These are phyloP conservation scores for Gymnocypris eckloni DNA, from an alignment of 2,797 vertebrate species.

Conservation along the genomic window DNA sequence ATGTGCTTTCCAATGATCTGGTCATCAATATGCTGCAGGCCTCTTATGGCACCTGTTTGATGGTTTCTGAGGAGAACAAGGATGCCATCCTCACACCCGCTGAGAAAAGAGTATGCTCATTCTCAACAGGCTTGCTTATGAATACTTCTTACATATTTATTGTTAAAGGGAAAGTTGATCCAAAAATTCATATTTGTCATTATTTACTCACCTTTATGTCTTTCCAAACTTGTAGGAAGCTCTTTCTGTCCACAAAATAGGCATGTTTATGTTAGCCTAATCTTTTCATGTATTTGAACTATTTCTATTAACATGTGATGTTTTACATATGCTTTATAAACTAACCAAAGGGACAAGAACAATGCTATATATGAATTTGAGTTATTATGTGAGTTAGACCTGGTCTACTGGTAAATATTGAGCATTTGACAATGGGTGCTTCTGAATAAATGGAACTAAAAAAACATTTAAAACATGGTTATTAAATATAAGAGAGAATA, in stretches of 20 bases:
- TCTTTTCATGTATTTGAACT: neutral
- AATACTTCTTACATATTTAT: neutral
- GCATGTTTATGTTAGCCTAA: neutral
- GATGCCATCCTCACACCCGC: constrained; percentile 85
- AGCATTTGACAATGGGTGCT: neutral
- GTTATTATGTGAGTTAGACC: neutral
- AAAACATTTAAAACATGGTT: neutral
- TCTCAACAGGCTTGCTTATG: neutral
- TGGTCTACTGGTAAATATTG: neutral
- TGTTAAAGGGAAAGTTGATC: neutral
- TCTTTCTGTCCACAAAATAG: neutral
- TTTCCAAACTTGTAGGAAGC: neutral
- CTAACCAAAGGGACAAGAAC: neutral
- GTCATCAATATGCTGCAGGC: constrained; percentile 96
- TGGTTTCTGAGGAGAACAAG: constrained; percentile 94
- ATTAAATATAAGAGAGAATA: neutral
- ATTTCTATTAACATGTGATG: neutral
- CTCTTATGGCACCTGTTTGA: constrained; percentile 89
- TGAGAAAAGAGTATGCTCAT: constrained; percentile 83
- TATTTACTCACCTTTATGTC: neutral
- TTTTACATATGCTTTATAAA: neutral
- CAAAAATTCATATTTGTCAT: neutral
- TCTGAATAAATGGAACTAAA: neutral
- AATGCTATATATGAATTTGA: neutral
- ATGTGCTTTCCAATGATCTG: constrained; percentile 91